A percentile compares a stretch with the other conserved stretches of the same genome.
Evolutionary conservation across 1,140 invertebrate genomes (phyloP).

Genomic region (Zaprionus inermis): DNA sequence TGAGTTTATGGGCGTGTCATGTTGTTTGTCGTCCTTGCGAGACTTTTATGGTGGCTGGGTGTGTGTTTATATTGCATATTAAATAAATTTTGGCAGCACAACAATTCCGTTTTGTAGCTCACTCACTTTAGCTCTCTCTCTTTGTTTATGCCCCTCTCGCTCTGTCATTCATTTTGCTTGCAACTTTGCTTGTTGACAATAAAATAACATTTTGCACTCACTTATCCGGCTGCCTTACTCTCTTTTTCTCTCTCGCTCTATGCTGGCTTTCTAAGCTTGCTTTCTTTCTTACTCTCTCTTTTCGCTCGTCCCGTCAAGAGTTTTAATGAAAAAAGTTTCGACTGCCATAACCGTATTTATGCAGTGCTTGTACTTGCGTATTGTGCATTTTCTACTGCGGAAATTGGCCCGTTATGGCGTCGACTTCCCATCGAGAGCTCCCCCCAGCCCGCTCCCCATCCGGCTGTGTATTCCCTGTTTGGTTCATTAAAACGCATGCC

Average conservation of each 20-base stretch:
- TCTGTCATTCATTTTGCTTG: slow-evolving; percentile 41
- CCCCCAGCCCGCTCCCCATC: too few relatives aligned
- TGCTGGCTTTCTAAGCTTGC: not conserved
- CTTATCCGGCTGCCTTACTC: slow-evolving; percentile 68
- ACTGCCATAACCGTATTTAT: slow-evolving; percentile 39
- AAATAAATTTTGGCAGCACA: slow-evolving; percentile 74
- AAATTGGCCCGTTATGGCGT: slow-evolving; percentile 69
- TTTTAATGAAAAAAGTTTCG: slow-evolving; percentile 80
- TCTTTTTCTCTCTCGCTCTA: not conserved
- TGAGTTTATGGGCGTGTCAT: slow-evolving; percentile 80
- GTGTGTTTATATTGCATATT: slow-evolving; percentile 79
- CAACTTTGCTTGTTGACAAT: slow-evolving; percentile 80
- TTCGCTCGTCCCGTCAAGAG: slow-evolving; percentile 38
- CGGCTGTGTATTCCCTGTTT: slow-evolving; percentile 20
- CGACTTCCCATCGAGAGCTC: slow-evolving; percentile 11
- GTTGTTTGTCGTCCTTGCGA: slow-evolving; percentile 39
- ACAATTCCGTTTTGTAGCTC: slow-evolving; percentile 48
- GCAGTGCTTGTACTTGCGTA: slow-evolving; percentile 3
- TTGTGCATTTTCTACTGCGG: slow-evolving; percentile 36
- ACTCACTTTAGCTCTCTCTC: not conserved
- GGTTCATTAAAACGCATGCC: slow-evolving; percentile 74
- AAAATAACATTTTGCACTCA: slow-evolving; percentile 83
- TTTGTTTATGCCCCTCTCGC: slow-evolving; percentile 4
- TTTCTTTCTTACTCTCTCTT: not conserved
- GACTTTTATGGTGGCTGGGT: slow-evolving; percentile 17